Evolutionary conservation across 2,888 invertebrate species (phyloP), one percentile per base, ranked within the genome.

Genomic region (Tuta absoluta): DNA sequence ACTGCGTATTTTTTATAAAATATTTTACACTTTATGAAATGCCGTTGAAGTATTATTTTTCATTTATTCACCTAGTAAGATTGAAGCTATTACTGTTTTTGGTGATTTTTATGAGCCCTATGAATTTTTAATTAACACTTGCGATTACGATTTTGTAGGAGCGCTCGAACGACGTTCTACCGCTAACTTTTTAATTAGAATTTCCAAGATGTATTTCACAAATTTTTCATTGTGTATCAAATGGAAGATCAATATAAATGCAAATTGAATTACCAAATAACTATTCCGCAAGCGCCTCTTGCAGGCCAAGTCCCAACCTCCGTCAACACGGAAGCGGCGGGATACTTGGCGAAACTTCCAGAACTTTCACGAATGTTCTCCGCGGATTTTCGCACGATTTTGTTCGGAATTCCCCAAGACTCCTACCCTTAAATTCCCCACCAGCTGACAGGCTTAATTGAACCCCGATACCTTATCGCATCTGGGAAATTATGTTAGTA

Each of bases 361-460:
- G 51, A 53, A 53, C 21, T 14, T 53, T 53, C 51, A 14, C 21
- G 51, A 53, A 53, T 23, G 23, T 53, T 53, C 51, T 23, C 23
- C 51, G 3, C n/a, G 11, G 51, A 53, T 53, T 53, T 53, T 23
- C 23, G 23, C 51, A 21, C 51, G 51, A 53, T 53, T 53, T 53
- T 53, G 51, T 23, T 23, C 51, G 51, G 23, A n/a, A 24, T 23
- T 53, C 23, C 57, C 33, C 24, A 12, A 58, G 38, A 58, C 21
- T 38, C 37, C 19, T 19, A 28, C 57, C 21, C 58, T 21, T 58
- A 58, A 58, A 58, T 58, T 58, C 38, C 57, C 58, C 12, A 21
- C 58, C 19, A 58, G 71, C 65, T 70, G 75, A 75, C 74, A 73
- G 67, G 63, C 68, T 72, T 73, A 74, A 74, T 74, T 74, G 75